phyloP scores from a whole-genome alignment of 2,797 vertebrate species.

The Lithobates sylvaticus region DNA sequence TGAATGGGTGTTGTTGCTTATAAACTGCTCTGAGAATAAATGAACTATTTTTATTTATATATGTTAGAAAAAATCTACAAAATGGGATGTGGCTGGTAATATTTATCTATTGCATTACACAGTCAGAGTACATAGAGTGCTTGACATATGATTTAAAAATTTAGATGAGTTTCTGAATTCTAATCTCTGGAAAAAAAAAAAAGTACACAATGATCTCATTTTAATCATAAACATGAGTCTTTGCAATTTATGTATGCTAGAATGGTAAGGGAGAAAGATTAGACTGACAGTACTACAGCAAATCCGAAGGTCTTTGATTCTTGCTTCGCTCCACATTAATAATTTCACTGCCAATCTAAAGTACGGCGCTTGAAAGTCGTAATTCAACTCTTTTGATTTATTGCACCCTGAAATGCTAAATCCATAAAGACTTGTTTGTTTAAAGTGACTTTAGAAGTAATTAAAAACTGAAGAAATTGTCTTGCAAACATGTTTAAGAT shows the following conservation, averaged over 20 bases:
- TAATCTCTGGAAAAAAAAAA: constrained; percentile 13
- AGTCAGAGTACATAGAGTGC: not conserved
- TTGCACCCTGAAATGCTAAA: not conserved
- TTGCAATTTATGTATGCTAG: not conserved
- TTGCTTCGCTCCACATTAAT: not conserved
- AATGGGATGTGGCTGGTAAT: not conserved
- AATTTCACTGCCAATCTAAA: constrained; percentile 10
- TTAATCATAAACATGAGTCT: constrained; percentile 12
- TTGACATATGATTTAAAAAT: constrained; percentile 4
- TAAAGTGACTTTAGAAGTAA: not conserved
- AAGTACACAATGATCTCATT: constrained; percentile 14
- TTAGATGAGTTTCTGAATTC: not conserved
- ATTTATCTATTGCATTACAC: constrained; percentile 3
- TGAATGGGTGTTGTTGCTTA: too few species aligned
- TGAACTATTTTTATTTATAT: not conserved
- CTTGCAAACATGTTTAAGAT: too few species aligned
- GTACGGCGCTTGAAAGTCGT: not conserved
- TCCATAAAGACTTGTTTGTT: not conserved
- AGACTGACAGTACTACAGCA: constrained; percentile 12
- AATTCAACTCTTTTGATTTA: not conserved
- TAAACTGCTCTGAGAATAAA: too few species aligned
- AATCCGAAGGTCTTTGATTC: not conserved
- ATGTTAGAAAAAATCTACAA: not conserved
- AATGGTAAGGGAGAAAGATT: constrained; percentile 16
- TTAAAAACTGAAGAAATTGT: too few species aligned